A percentile compares a stretch with the other conserved stretches of the same genome.
Evolutionary conservation across 2,888 invertebrate species (phyloP).

Genomic region (Zaprionus bogoriensis): DNA sequence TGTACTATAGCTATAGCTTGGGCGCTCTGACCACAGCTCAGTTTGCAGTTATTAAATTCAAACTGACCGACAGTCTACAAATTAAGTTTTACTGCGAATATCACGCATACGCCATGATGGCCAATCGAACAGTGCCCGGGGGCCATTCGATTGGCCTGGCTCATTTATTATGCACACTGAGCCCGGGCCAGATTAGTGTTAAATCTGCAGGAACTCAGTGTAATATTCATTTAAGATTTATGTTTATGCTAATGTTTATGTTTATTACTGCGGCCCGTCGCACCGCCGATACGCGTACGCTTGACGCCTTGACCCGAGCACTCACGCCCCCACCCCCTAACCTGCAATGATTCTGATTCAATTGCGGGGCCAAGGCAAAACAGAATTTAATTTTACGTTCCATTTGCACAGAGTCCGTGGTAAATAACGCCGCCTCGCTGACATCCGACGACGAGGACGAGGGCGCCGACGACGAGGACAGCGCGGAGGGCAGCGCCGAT

Average conservation of each 20-base stretch:
- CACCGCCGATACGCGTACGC: too few relatives aligned
- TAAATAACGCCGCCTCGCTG: constrained; percentile 85
- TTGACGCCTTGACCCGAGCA: too few relatives aligned
- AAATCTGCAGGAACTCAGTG: constrained; percentile 25
- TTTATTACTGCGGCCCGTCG: constrained; percentile 8
- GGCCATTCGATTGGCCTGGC: neutral
- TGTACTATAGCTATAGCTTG: neutral
- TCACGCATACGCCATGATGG: constrained; percentile 38
- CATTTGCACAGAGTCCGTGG: constrained; percentile 82
- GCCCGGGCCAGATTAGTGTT: constrained; percentile 24
- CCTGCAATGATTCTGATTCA: too few relatives aligned
- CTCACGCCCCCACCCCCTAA: neutral
- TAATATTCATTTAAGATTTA: constrained; percentile 34
- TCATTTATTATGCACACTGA: constrained; percentile 29
- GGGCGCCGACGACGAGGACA: constrained; percentile 87
- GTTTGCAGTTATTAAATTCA: constrained; percentile 11
- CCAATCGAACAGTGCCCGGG: neutral
- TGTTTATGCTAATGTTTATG: constrained; percentile 29
- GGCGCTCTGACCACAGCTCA: neutral
- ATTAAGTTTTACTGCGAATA: constrained; percentile 52
- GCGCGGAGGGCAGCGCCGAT: constrained; percentile 90
- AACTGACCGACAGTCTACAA: constrained; percentile 17
- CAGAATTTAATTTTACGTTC: constrained; percentile 46
- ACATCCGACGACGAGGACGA: constrained; percentile 90
- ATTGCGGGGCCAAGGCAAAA: neutral